A percentile compares a stretch with the other conserved stretches of the same genome.
These are phyloP conservation scores for Apodemus speciosus DNA, from an alignment of 2,113 vertebrate genomes.

Conservation along the genomic window DNA sequence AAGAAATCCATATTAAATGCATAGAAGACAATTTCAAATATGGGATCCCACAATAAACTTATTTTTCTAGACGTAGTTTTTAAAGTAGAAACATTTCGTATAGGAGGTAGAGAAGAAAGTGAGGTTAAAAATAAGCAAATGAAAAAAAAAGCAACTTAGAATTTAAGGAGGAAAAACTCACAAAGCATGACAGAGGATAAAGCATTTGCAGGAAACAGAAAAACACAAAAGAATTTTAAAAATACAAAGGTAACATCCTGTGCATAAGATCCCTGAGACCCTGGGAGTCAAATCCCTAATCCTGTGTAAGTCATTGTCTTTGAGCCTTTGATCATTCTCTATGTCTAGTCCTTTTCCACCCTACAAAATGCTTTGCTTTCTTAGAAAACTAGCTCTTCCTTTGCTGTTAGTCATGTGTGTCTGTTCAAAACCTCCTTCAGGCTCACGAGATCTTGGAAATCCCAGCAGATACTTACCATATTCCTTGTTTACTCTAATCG, in stretches of 20 bases:
- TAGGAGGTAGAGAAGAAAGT: too few species aligned
- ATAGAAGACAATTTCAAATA: neutral
- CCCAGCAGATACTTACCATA: too few species aligned
- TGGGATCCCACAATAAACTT: neutral
- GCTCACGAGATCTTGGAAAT: neutral
- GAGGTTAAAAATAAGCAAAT: neutral
- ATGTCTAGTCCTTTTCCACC: too few species aligned
- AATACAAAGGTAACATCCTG: neutral
- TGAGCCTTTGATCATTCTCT: neutral
- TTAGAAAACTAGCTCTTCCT: neutral
- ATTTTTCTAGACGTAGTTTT: neutral
- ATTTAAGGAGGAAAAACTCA: neutral
- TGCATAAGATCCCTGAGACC: neutral
- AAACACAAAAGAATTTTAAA: neutral
- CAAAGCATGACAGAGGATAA: neutral
- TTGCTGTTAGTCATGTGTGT: neutral
- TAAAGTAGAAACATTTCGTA: neutral
- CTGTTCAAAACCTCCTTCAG: neutral
- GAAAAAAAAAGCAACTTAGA: neutral
- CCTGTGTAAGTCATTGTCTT: too few species aligned
- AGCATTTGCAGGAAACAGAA: neutral
- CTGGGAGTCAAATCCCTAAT: neutral
- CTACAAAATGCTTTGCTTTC: neutral
- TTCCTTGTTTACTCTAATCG: neutral
- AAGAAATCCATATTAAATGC: neutral